phyloP scores from a whole-genome alignment of 2,888 invertebrate genomes.

The Diogma glabrata region DNA sequence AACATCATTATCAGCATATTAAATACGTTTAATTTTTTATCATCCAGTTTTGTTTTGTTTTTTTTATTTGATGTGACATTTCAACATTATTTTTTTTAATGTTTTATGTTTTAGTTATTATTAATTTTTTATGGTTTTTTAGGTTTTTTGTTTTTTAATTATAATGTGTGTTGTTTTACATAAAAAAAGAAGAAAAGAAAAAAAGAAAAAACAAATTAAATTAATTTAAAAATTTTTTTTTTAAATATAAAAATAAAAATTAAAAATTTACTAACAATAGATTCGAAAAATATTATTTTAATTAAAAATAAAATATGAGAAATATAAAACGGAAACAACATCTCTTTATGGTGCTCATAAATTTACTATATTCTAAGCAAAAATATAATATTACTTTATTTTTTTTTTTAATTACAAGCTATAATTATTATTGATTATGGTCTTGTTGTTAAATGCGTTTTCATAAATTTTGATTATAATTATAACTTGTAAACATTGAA shows the following conservation, averaged over 20 bases:
- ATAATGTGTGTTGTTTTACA: background rate
- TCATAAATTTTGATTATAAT: no score
- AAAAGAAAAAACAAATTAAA: slow-evolving; percentile 8
- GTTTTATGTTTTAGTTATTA: slow-evolving; percentile 1
- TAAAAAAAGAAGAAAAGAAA: slow-evolving; percentile 10
- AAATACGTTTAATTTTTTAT: no score
- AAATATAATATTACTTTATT: no score
- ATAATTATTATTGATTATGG: no score
- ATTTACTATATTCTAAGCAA: no score
- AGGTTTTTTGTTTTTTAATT: background rate
- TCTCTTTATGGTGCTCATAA: background rate
- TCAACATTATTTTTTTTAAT: background rate
- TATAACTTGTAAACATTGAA: no score
- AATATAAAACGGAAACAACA: background rate
- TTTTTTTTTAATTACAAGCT: no score
- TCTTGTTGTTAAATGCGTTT: no score
- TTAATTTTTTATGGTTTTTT: background rate
- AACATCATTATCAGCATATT: slow-evolving; percentile 12
- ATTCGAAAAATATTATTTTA: slow-evolving; percentile 8
- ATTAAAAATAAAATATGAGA: slow-evolving; percentile 4
- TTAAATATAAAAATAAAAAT: slow-evolving; percentile 2
- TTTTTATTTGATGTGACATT: background rate
- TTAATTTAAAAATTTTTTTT: slow-evolving; percentile 4
- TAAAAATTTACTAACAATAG: background rate
- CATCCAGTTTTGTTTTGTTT: no score